phyloP scores from a whole-genome alignment of 1,140 invertebrate genomes.

The Drosophila tsacasi region DNA sequence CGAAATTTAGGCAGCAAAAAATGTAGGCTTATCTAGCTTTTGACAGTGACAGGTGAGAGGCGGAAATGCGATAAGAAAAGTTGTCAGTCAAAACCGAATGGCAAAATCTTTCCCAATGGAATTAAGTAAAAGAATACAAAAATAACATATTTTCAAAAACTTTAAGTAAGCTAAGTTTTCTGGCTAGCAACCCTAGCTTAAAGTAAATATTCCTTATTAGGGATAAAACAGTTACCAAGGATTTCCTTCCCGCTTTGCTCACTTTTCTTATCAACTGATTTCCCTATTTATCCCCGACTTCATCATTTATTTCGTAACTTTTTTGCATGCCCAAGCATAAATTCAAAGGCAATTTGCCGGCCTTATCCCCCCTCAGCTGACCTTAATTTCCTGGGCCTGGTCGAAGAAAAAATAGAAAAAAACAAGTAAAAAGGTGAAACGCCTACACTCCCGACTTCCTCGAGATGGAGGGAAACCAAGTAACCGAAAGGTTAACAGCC shows the following conservation, averaged over 20 bases:
- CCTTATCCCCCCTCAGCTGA: conserved; percentile 41
- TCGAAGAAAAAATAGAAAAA: conserved; percentile 4
- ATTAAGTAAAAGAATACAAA: background rate
- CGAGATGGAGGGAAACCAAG: conserved; percentile 21
- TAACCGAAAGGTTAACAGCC: conserved; percentile 72
- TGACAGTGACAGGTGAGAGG: conserved; percentile 38
- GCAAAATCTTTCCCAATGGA: background rate
- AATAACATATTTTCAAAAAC: background rate
- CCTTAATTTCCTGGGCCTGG: conserved; percentile 46
- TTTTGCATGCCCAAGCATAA: conserved; percentile 54
- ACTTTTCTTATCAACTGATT: conserved; percentile 34
- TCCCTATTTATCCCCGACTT: conserved; percentile 32
- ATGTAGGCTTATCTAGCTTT: conserved; percentile 24
- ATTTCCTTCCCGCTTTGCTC: conserved; percentile 6
- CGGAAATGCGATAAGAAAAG: conserved; percentile 29
- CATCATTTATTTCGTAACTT: conserved; percentile 24
- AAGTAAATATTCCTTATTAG: background rate
- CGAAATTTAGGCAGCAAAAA: background rate
- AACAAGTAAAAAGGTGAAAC: conserved; percentile 41
- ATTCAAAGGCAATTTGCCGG: conserved; percentile 56
- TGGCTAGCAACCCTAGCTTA: background rate
- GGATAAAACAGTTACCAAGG: conserved; percentile 5
- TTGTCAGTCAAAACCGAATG: conserved; percentile 22
- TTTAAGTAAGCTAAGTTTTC: background rate
- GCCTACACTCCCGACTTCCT: conserved; percentile 14